phyloP scores from a whole-genome alignment of 2,888 invertebrate genomes.

The Psylliodes chrysocephalus region DNA sequence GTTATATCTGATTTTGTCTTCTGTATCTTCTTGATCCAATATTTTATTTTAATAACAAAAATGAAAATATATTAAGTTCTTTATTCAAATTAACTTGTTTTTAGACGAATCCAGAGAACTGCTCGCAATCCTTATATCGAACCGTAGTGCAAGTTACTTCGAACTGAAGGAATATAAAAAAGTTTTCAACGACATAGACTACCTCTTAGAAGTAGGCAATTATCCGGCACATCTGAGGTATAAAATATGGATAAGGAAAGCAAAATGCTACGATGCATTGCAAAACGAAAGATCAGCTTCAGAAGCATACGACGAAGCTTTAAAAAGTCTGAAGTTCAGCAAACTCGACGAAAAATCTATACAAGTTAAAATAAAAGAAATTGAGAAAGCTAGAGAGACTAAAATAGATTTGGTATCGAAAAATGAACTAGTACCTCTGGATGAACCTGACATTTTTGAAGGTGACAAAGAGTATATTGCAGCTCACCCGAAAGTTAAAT shows the following conservation, averaged over 20 bases:
- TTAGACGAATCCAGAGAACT: conserved; percentile 67
- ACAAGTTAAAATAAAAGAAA: conserved; percentile 50
- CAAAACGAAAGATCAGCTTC: conserved; percentile 74
- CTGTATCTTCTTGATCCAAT: neutral
- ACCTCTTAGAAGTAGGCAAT: conserved; percentile 70
- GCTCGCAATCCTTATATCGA: conserved; percentile 77
- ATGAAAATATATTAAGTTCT: no score
- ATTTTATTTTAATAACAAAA: neutral
- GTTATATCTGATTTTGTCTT: no score
- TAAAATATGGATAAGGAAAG: conserved; percentile 80
- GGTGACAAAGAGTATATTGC: conserved; percentile 62
- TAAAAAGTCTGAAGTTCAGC: conserved; percentile 75
- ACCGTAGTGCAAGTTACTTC: conserved; percentile 83
- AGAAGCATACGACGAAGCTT: conserved; percentile 73
- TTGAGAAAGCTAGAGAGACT: conserved; percentile 45
- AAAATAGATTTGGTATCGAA: conserved; percentile 69
- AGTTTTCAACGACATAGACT: conserved; percentile 77
- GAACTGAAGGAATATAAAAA: conserved; percentile 76
- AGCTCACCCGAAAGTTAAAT: conserved; percentile 72
- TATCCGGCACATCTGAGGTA: conserved; percentile 80
- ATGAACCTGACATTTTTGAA: conserved; percentile 68
- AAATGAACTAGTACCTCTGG: conserved; percentile 63
- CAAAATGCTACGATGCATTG: conserved; percentile 75
- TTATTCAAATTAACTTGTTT: no score
- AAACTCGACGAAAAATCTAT: conserved; percentile 68